Evolutionary conservation across 2,797 vertebrate genomes (phyloP), one percentile per base, ranked within the genome.

Genomic region (Prunella strophiata): DNA sequence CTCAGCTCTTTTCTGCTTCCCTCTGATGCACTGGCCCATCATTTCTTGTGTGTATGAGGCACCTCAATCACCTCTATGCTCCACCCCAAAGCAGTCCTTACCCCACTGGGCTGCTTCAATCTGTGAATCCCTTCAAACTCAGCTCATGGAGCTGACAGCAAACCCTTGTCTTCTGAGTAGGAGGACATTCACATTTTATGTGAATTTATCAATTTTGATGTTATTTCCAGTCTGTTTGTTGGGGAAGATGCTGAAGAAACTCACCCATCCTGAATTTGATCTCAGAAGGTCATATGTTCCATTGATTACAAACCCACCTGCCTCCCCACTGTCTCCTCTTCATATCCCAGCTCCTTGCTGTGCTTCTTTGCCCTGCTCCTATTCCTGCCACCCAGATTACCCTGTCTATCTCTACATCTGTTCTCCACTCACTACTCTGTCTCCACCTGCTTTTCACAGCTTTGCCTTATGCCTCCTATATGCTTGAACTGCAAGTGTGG

Each of bases 381-480:
- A 4, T 75, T 91, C 51, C 54, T 66, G 29, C 38, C 54, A 59
- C 23, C n/a, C 74, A 79, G 62, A 78, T 78, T 65, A 72, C 45
- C 27, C 38, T 61, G 51, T 62, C 74, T 88, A 16, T 55, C 73
- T 72, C 76, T 72, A 27, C 79, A 72, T 85, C 91, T 89, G 54
- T 48, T 94, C 27, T 29, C 9, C 19, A 29, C 36, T 84, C 73
- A 27, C 43, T 55, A 66, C 32, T 88, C 48, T 74, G 47, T 65
- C n/a, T 54, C 52, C 66, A 57, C 38, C 82, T 93, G 76, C 70
- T 84, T 92, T 78, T 86, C 83, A 70, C 66, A 86, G 48, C 26
- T 90, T 85, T 86, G 54, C 25, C 15, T 84, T 72, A 34, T 30
- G 22, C 40, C 68, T 40, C 79, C 88, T n/a, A 13, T 72, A 59